Conservation (phyloP, 2,888 invertebrate species). For the Ceratothoa steindachneri region DNA sequence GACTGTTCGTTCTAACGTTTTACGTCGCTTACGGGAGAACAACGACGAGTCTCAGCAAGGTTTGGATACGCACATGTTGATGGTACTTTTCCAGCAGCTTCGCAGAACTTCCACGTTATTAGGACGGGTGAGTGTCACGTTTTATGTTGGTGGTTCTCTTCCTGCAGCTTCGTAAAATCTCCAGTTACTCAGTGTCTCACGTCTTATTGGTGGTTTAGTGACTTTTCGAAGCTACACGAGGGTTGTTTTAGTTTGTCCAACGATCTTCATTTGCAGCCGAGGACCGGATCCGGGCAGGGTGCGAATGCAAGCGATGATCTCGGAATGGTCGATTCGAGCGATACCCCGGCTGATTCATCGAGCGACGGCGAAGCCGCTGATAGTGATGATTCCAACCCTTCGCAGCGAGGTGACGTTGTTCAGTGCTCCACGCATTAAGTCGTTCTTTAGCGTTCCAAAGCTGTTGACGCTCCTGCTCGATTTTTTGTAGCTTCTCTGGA, state of each 20-base stretch:
- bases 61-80: neutral
- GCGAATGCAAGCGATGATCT: neutral
- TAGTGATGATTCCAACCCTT: neutral
- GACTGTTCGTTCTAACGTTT: slow-evolving; percentile 2
- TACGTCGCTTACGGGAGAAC: neutral
- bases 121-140: neutral
- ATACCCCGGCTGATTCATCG: too few species aligned
- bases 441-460: too few species aligned
- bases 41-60: neutral
- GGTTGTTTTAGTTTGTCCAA: too few species aligned
- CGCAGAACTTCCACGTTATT: neutral
- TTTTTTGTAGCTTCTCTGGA: too few species aligned
- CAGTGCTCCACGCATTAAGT: neutral
- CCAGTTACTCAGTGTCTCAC: too few species aligned
- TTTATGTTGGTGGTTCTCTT: too few species aligned
- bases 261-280: neutral
- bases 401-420: neutral
- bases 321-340: neutral
- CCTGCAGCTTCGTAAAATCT: too few species aligned
- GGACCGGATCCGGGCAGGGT: neutral
- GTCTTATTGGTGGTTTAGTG: too few species aligned
- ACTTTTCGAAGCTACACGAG: too few species aligned
- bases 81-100: neutral
- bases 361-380: neutral
- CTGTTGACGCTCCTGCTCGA: too few species aligned